Base-by-base conservation (phyloP, 2,797 vertebrate species). In the Tinamus major region DNA sequence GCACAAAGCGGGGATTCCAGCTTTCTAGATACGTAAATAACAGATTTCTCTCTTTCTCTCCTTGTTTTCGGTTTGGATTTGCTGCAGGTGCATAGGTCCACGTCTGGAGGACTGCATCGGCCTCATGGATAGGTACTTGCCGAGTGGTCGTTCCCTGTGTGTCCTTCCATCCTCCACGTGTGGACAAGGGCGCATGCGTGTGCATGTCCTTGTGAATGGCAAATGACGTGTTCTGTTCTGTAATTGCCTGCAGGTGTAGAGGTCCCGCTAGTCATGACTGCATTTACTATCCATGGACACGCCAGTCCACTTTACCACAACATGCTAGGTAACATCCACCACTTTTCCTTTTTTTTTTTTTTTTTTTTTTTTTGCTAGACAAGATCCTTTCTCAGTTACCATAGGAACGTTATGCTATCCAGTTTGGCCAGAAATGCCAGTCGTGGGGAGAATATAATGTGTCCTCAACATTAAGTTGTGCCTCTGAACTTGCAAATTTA, bases 111-210 rank as follows among this genome's bases (percentile, higher is more conserved):
- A 99, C 97, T 99, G 99, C 96, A 97, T 99, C n/a, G 99, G 99
- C 96, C 98, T 99, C 98, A 99, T 99, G 98, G 99, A 99, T 98
- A 99, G 99, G 99, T 99, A 98, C 95, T 97, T 97, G 95, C 95
- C 35, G 95, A 77, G 88, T 95, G 95, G 79, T 95, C 95, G 62
- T 92, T 95, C 88, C 96, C 90, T 95, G 88, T 97, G 95, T 95
- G 95, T 95, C 95, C 67, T 93, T 92, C 85, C 95, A 96, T 96
- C 89, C 82, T 87, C 92, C 95, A 35, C 88, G 96, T 97, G 96
- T 97, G 97, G 94, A 97, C 97, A 96, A 96, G 95, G 97, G 93
- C 75, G 97, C 97, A 97, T 98, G 97, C 89, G 58, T 97, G 94
- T 98, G 98, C 97, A 98, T 98, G 98, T 96, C 94, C 95, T 87